These are phyloP conservation scores for Esox niger DNA, from an alignment of 2,113 vertebrate genomes.

Conservation along the genomic window DNA sequence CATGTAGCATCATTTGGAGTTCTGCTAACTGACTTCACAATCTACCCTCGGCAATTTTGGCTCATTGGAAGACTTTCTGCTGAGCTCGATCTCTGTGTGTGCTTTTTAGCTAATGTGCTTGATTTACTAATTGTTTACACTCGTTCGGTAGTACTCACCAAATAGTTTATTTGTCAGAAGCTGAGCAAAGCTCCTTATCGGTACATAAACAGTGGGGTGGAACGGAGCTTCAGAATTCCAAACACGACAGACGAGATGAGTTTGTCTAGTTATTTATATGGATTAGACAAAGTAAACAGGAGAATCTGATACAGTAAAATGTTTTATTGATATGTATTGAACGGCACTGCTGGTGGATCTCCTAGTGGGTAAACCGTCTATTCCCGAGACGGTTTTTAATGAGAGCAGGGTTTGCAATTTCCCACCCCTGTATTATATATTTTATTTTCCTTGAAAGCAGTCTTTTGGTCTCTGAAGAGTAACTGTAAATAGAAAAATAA, in stretches of 20 bases:
- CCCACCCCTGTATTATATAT: too few species aligned
- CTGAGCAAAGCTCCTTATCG: slow-evolving; percentile 20
- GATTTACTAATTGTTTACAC: slow-evolving; percentile 10
- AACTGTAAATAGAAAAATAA: too few species aligned
- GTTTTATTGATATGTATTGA: not conserved
- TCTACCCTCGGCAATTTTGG: not conserved
- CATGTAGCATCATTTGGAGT: not conserved
- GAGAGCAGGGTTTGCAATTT: too few species aligned
- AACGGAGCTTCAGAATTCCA: not conserved
- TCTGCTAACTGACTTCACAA: not conserved
- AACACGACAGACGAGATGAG: not conserved
- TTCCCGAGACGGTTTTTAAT: too few species aligned
- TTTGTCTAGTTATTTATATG: not conserved
- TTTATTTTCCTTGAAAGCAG: too few species aligned
- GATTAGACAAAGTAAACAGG: not conserved
- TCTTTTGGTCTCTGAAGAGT: too few species aligned
- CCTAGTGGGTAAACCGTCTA: too few species aligned
- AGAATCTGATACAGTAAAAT: not conserved
- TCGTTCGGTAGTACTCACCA: not conserved
- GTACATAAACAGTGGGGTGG: slow-evolving; percentile 3
- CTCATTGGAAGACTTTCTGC: not conserved
- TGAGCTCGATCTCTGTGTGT: not conserved
- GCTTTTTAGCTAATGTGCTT: slow-evolving; percentile 9
- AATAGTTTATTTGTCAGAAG: slow-evolving; percentile 17
- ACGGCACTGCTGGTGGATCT: too few species aligned